Conservation (phyloP, 2,797 vertebrate species). For the Mus caroli region DNA sequence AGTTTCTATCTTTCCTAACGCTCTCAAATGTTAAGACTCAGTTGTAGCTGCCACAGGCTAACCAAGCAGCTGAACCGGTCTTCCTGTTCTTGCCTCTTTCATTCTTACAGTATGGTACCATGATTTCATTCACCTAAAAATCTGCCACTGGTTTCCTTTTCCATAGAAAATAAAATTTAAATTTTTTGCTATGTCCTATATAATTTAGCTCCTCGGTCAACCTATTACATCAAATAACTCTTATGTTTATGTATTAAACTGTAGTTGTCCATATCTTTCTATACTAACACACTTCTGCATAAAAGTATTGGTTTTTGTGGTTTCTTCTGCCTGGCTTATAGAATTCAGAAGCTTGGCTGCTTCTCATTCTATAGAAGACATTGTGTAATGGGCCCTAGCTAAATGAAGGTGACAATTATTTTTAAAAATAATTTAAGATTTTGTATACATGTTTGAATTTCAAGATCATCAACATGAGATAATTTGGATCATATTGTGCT, state of each 20-base stretch:
- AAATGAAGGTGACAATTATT: neutral
- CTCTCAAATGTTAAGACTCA: neutral
- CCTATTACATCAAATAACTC: neutral
- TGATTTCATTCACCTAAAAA: constrained; percentile 28
- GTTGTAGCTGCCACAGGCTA: neutral
- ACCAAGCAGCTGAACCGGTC: neutral
- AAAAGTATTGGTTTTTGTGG: neutral
- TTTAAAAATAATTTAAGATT: constrained; percentile 15
- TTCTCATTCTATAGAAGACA: neutral
- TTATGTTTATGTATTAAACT: constrained; percentile 2
- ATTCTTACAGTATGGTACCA: neutral
- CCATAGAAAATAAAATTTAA: constrained; percentile 18
- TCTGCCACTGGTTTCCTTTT: constrained; percentile 25
- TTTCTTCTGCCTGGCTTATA: constrained; percentile 9
- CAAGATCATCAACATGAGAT: neutral
- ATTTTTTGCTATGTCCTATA: neutral
- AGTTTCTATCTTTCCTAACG: neutral
- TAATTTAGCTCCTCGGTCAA: neutral
- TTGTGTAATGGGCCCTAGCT: neutral
- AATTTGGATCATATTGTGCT: constrained; percentile 14
- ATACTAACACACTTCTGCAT: neutral
- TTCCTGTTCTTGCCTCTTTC: neutral
- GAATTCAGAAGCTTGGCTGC: constrained; percentile 6
- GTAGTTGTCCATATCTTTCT: neutral
- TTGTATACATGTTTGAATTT: neutral